A percentile compares a stretch with the other conserved stretches of the same genome.
Conservation (phyloP, 2,113 vertebrate species). For the Tragelaphus strepsiceros region DNA sequence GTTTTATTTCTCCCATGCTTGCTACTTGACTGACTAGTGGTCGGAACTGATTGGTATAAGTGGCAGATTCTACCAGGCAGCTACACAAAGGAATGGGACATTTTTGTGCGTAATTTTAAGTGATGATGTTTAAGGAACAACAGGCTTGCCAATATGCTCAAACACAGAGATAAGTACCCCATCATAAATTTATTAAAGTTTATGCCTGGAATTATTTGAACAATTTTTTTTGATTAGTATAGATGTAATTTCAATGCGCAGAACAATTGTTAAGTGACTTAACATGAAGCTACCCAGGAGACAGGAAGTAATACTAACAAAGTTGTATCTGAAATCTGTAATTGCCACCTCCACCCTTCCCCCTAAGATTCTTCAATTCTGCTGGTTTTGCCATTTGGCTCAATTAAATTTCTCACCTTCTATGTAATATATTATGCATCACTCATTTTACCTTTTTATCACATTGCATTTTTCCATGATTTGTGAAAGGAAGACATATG, state of each 20-base stretch:
- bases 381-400: not conserved
- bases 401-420: not conserved
- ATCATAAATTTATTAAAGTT: not conserved
- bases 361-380: not conserved
- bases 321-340: not conserved
- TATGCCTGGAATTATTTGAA: not conserved
- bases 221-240: not conserved
- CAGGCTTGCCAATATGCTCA: not conserved
- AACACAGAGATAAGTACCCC: not conserved
- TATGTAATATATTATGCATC: no score
- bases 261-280: not conserved
- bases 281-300: not conserved
- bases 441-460: not conserved
- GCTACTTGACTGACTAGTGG: not conserved
- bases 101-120: not conserved
- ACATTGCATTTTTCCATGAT: not conserved
- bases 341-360: rapidly evolving
- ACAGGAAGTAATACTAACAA: no score
- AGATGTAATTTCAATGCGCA: not conserved
- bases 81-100: not conserved
- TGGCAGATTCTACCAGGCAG: not conserved
- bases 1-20: conserved; percentile 27
- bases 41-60: not conserved
- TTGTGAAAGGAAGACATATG: not conserved
- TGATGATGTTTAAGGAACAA: not conserved